Percentiles rank a stretch among this genome's conserved stretches.
These are phyloP conservation scores for Mythimna vitellina DNA, from an alignment of 2,888 invertebrate species.

Conservation along the genomic window DNA sequence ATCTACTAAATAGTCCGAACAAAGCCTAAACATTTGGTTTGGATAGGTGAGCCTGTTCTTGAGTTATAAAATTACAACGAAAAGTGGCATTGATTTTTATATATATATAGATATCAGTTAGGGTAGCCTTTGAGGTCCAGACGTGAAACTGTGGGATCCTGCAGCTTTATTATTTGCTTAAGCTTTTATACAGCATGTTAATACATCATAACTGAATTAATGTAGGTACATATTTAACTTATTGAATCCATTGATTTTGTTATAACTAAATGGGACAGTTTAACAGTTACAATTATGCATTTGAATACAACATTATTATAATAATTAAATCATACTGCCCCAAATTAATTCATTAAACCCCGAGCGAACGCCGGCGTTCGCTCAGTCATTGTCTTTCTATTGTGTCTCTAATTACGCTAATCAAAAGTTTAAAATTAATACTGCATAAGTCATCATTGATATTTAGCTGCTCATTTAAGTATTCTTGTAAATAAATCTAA, in stretches of 20 bases:
- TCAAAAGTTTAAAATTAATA: no score
- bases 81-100: no score
- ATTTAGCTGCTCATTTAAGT: neutral
- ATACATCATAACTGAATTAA: conserved; percentile 11
- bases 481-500: neutral
- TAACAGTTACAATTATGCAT: neutral
- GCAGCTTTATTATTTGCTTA: neutral
- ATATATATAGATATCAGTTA: no score
- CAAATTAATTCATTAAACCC: no score
- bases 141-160: neutral
- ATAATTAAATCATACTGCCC: neutral
- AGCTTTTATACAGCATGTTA: neutral
- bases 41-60: no score
- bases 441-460: neutral
- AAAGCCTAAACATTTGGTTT: no score
- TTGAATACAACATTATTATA: no score
- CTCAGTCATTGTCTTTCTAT: no score
- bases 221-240: conserved; percentile 39
- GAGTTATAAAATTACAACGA: no score
- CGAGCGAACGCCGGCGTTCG: no score
- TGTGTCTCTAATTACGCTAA: no score
- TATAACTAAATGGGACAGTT: neutral
- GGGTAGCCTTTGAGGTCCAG: neutral
- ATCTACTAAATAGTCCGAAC: no score
- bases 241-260: conserved; percentile 21